Conservation (phyloP, 2,797 vertebrate genomes). For the Hirundo rustica region DNA sequence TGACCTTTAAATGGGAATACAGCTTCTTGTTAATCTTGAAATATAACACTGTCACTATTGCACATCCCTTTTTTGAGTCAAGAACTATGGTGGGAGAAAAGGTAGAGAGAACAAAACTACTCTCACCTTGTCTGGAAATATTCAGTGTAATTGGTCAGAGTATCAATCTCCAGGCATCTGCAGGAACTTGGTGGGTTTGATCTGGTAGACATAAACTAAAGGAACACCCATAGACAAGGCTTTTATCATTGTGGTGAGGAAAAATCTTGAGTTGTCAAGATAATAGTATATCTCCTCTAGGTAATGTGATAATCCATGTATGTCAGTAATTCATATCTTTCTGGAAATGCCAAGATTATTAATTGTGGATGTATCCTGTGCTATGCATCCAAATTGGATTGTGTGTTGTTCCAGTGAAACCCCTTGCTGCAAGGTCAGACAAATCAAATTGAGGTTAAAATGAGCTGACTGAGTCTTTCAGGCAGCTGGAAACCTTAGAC, state of each 20-base stretch:
- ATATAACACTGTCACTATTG: not conserved
- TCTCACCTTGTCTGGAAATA: not conserved
- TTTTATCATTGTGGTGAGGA: not conserved
- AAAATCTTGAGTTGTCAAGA: not conserved
- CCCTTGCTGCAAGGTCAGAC: conserved; percentile 28
- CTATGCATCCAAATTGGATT: not conserved
- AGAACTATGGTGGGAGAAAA: not conserved
- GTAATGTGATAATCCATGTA: not conserved
- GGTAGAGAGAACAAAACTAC: not conserved
- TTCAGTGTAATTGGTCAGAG: not conserved
- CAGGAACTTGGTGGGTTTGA: not conserved
- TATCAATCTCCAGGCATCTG: not conserved
- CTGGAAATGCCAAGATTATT: not conserved
- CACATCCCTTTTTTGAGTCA: not conserved
- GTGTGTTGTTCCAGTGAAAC: not conserved
- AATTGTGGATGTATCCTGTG: not conserved
- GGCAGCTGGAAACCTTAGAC: not conserved
- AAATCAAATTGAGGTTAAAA: conserved; percentile 11
- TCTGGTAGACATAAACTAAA: not conserved
- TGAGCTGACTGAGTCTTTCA: not conserved
- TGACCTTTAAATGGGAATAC: not conserved
- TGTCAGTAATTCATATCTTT: not conserved
- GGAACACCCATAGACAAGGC: too few species aligned
- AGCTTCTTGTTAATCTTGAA: not conserved
- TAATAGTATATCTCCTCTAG: not conserved